These are phyloP conservation scores for Benthosema pterotum DNA, from an alignment of 2,797 vertebrate species.

Conservation along the genomic window DNA sequence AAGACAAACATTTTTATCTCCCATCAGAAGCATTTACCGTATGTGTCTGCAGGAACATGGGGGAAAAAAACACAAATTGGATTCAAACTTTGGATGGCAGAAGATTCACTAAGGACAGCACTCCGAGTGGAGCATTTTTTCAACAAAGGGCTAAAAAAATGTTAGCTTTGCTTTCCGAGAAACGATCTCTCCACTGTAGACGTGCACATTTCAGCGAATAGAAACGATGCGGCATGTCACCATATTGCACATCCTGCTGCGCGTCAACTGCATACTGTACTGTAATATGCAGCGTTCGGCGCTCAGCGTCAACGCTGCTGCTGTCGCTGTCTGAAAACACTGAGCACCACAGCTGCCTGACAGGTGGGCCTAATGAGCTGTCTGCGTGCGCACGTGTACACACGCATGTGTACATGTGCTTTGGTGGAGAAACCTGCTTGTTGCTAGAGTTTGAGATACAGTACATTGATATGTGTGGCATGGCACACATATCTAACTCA, in stretches of 20 bases:
- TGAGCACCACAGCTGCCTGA: slow-evolving; percentile 28
- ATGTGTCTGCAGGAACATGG: too few species aligned
- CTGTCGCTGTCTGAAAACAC: slow-evolving; percentile 16
- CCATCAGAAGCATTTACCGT: too few species aligned
- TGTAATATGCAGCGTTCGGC: slow-evolving; percentile 36
- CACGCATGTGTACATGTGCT: slow-evolving; percentile 13
- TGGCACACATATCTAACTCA: too few species aligned
- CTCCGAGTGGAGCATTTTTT: too few species aligned
- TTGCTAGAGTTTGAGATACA: too few species aligned
- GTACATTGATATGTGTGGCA: too few species aligned
- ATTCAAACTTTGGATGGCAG: too few species aligned
- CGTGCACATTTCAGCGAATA: slow-evolving; percentile 23
- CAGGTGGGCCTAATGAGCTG: slow-evolving; percentile 47
- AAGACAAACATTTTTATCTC: too few species aligned
- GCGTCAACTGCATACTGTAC: too few species aligned
- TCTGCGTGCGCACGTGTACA: slow-evolving; percentile 9
- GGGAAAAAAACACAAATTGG: too few species aligned
- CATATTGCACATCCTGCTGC: slow-evolving; percentile 6
- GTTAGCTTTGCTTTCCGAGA: neutral
- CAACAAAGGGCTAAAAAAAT: neutral
- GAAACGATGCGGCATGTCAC: slow-evolving; percentile 10
- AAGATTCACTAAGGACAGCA: too few species aligned
- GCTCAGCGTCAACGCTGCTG: slow-evolving; percentile 5
- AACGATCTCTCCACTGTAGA: slow-evolving; percentile 4
- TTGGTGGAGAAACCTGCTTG: too few species aligned